These are phyloP conservation scores for Brachyptera putata DNA, from an alignment of 2,888 invertebrate genomes.

Conservation along the genomic window DNA sequence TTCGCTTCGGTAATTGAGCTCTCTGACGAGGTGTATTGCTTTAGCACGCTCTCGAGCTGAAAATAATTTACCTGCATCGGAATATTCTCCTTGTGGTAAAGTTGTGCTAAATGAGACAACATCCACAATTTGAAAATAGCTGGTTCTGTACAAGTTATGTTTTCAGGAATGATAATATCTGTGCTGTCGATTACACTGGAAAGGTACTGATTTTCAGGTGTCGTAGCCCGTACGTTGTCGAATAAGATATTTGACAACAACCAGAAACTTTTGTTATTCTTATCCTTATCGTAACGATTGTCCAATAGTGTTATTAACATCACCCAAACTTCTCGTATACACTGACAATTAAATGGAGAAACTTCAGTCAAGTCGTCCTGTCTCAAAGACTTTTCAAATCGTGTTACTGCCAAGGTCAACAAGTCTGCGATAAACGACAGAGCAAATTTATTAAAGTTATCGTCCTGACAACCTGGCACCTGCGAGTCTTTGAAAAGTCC, in stretches of 20 bases:
- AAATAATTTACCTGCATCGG: conserved; percentile 42
- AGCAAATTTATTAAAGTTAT: background rate
- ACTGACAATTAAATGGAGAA: background rate
- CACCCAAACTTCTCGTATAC: background rate
- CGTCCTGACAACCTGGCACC: background rate
- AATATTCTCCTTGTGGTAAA: background rate
- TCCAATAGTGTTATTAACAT: background rate
- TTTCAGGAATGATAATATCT: background rate
- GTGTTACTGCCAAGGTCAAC: background rate
- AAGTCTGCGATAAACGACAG: background rate
- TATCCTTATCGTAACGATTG: background rate
- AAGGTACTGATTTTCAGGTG: background rate
- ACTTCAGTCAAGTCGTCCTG: background rate
- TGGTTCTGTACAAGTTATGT: background rate
- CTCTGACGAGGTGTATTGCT: conserved; percentile 45
- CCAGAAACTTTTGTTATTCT: conserved; percentile 2
- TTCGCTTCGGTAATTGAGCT: conserved; percentile 47
- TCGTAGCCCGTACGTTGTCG: background rate
- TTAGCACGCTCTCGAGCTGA: conserved; percentile 48
- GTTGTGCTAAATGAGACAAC: background rate
- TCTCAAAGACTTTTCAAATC: background rate
- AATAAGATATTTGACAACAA: background rate
- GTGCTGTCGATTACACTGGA: too few relatives aligned
- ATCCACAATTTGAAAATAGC: conserved; percentile 12
- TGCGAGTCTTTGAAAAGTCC: background rate